These are phyloP conservation scores for Raja brachyura DNA, from an alignment of 2,113 vertebrate genomes.

Conservation along the genomic window DNA sequence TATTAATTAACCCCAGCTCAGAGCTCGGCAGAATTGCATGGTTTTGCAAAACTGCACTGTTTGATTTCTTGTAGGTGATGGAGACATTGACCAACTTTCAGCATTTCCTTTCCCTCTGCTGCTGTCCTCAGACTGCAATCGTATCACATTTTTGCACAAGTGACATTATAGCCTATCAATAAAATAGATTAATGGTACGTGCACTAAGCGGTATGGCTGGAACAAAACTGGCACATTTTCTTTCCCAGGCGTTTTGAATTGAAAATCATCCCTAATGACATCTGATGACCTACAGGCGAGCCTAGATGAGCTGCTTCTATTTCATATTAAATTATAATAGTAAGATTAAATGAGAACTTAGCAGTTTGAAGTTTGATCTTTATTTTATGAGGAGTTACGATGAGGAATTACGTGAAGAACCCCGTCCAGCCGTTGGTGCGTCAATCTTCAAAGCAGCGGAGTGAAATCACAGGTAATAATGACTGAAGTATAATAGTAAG, in stretches of 20 bases:
- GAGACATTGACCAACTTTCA: conserved; percentile 46
- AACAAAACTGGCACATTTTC: conserved; percentile 4
- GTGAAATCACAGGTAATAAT: too few species aligned
- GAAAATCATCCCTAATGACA: neutral
- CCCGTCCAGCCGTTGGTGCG: too few species aligned
- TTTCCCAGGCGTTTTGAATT: neutral
- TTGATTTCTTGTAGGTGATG: conserved; percentile 48
- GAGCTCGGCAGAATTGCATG: conserved; percentile 44
- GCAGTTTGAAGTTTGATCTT: too few species aligned
- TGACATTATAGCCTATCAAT: conserved; percentile 53
- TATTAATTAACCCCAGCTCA: conserved; percentile 60
- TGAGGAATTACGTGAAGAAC: too few species aligned
- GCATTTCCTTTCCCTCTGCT: conserved; percentile 47
- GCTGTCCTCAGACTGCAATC: conserved; percentile 50
- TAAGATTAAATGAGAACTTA: too few species aligned
- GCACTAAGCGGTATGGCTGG: conserved; percentile 41
- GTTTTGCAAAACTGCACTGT: conserved; percentile 45
- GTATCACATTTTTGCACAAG: conserved; percentile 57
- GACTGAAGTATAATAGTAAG: too few species aligned
- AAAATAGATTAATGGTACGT: conserved; percentile 46
- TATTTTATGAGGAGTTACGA: too few species aligned
- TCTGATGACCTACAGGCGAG: neutral
- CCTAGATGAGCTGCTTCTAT: neutral
- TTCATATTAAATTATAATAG: neutral
- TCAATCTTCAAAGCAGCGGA: too few species aligned